Conservation (phyloP, 2,888 invertebrate species). For the Temnothorax rugatulus region DNA sequence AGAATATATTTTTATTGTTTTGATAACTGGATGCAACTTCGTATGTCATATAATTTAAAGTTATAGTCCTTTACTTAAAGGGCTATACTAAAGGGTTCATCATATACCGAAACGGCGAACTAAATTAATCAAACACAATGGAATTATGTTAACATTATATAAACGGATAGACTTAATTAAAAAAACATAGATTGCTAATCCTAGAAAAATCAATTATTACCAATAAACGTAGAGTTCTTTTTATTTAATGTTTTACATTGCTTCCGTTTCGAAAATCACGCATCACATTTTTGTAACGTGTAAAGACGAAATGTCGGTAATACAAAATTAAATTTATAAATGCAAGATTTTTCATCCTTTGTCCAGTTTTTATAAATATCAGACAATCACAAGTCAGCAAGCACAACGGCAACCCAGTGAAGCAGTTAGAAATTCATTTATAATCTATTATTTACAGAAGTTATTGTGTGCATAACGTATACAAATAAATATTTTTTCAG, state of each 20-base stretch:
- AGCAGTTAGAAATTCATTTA: conserved; percentile 67
- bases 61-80: not conserved
- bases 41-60: not conserved
- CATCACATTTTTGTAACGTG: conserved; percentile 67
- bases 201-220: conserved; percentile 22
- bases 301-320: conserved; percentile 49
- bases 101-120: not conserved
- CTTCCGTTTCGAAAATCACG: conserved; percentile 56
- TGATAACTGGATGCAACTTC: not conserved
- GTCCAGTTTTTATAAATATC: conserved; percentile 58
- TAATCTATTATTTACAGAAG: conserved; percentile 69
- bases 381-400: conserved; percentile 36
- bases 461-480: conserved; percentile 36
- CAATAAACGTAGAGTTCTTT: conserved; percentile 58
- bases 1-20: not conserved
- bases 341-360: conserved; percentile 65
- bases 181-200: conserved; percentile 12
- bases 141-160: not conserved
- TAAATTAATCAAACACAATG: not conserved
- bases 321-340: conserved; percentile 62
- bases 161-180: conserved; percentile 2
- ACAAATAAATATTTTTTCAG: conserved; percentile 54
- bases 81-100: too few relatives aligned
- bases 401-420: conserved; percentile 63
- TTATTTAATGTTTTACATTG: conserved; percentile 66